Base-by-base conservation (phyloP, 2,888 invertebrate genomes). In the Limnephilus marmoratus region DNA sequence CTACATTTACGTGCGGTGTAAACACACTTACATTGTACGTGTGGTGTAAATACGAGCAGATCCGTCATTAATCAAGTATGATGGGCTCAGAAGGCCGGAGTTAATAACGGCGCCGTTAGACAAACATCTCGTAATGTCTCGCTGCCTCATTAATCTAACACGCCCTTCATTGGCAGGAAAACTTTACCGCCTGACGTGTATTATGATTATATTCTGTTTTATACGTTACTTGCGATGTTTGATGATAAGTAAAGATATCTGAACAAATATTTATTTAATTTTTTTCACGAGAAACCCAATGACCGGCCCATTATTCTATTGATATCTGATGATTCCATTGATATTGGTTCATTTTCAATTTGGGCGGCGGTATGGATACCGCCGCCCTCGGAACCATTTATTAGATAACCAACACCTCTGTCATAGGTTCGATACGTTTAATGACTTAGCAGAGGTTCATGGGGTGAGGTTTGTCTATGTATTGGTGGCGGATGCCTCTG, bases 81-180 rank as follows among this genome's bases (percentile, higher is more conserved):
- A 82, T 31, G 82, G 82, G 82, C 82, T 82, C 82, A 82, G 82
- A 34, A 29, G 82, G 82, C 29, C 82, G 82, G 31, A 82, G 29
- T 82, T 34, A 82, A 82, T 34, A 82, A 82, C 82, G 82, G 29
- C 31, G 31, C 82, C 82, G 34, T 34, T 82, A 82, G 34, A 31
- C 82, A 31, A 82, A 82, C 82, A 82, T 82, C 82, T 82, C 34
- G 24, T 68, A 68, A 68, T 68, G 68, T 68, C 24, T 68, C 68
- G 68, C 68, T n/a, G 68, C 7, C 68, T n/a, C 68, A 68, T 68
- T 68, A 24, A 68, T 68, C 68, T 68, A 68, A 24, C 24, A n/a
- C 68, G 68, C 9, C 68, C 68, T 68, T 68, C 68, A 68, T 68
- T n/a, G 68, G 24, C 24, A n/a, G 68, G 24, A 68, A 68, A n/a